Conservation (phyloP, 2,888 invertebrate genomes). For the Athripsodes cinereus region DNA sequence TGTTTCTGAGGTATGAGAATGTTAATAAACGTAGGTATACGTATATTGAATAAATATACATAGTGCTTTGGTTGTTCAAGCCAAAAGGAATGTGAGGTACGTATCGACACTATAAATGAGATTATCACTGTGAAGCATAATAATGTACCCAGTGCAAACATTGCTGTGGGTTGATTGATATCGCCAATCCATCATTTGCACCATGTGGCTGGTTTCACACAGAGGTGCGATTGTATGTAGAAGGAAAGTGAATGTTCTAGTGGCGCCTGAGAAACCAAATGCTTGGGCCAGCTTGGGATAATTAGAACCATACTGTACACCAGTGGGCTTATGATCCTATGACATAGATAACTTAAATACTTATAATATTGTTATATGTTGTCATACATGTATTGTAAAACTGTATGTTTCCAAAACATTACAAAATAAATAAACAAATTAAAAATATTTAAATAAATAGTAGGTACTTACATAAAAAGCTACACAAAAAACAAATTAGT, state of each 20-base stretch:
- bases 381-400: too few relatives aligned
- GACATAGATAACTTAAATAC: too few relatives aligned
- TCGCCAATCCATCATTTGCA: background rate
- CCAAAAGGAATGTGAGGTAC: background rate
- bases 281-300: background rate
- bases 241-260: background rate
- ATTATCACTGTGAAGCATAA: too few relatives aligned
- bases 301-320: background rate
- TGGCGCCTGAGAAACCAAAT: background rate
- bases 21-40: background rate
- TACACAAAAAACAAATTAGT: too few relatives aligned
- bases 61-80: background rate
- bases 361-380: too few relatives aligned
- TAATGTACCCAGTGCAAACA: background rate
- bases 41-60: background rate
- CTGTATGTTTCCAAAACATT: too few relatives aligned
- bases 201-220: background rate
- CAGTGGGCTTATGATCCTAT: too few relatives aligned
- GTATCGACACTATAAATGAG: background rate
- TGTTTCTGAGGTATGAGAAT: background rate
- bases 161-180: background rate
- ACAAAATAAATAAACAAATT: too few relatives aligned
- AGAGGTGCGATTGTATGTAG: background rate
- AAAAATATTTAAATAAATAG: too few relatives aligned
- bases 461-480: too few relatives aligned